Evolutionary conservation across 2,797 vertebrate genomes (phyloP), one percentile per base, ranked within the genome.

Genomic region (Austrolebias charrua): DNA sequence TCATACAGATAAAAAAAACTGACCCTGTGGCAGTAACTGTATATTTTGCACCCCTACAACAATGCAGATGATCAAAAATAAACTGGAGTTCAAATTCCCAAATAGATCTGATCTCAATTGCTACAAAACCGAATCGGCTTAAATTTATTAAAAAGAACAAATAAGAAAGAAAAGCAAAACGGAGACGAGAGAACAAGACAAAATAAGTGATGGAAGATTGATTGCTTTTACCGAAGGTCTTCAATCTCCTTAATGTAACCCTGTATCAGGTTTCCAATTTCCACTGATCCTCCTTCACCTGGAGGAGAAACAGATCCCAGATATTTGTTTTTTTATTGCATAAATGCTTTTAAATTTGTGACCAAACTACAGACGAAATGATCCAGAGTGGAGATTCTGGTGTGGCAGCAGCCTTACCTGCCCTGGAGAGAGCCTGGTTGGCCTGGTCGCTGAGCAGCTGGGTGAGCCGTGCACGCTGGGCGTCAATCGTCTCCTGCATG

Each of bases 201-300:
- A 6, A 43, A 24, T 24, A 24, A 24, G 24, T 24, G 2, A 24
- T 24, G 1, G 24, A 24, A 24, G 24, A 47, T 53, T 33, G 1
- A 19, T 28, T 7, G 31, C 28, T 11, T 57, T 84, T 93, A 98
- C 97, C 97, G 95, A 76, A 98, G 94, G 58, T 96, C 95, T 91
- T 98, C 97, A 6, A 98, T 98, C 88, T 98, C 97, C 88, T 98
- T 96, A 81, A 98, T 98, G 79, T 98, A 98, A 84, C 94, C 92
- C 82, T 95, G 94, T 87, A 98, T 95, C 96, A 98, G 98, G 86
- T 96, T 96, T 82, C 96, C 95, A 52, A 98, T 97, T 84, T 98
- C 97, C 85, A 98, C 97, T 77, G 93, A 95, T 49, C 94, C 97
- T 74, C 95, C 96, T 90, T 98, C 96, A 73, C 97, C 97, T 98